phyloP scores from a whole-genome alignment of 2,797 vertebrate species.

The Epinephelus awoara region DNA sequence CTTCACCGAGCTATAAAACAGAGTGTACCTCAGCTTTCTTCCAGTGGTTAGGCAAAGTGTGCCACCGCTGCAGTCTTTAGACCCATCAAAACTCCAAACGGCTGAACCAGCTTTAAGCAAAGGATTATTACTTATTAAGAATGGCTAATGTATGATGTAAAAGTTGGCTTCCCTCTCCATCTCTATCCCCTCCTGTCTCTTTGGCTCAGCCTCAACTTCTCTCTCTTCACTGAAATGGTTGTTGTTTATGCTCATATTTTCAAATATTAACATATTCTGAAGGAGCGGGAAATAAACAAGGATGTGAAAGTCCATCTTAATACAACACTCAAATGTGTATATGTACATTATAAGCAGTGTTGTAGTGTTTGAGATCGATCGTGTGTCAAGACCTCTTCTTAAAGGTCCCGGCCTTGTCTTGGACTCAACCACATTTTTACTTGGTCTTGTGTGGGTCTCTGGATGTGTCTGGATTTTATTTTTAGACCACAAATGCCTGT shows the following conservation, averaged over 20 bases:
- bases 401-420: no score
- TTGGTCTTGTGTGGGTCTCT: no score
- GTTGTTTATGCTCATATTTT: slow-evolving; percentile 32
- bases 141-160: slow-evolving; percentile 76
- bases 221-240: slow-evolving; percentile 35
- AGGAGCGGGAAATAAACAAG: neutral
- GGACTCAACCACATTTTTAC: no score
- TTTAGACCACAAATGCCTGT: no score
- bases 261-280: neutral
- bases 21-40: slow-evolving; percentile 66
- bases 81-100: slow-evolving; percentile 73
- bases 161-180: slow-evolving; percentile 61
- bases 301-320: neutral
- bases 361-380: no score
- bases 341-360: neutral
- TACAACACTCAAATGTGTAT: neutral
- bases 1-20: slow-evolving; percentile 72
- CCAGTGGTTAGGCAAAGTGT: slow-evolving; percentile 63
- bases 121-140: slow-evolving; percentile 82
- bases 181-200: slow-evolving; percentile 41
- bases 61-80: slow-evolving; percentile 74
- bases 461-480: no score
- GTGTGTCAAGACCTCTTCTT: no score
- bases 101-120: slow-evolving; percentile 76
- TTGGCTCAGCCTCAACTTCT: slow-evolving; percentile 55